These are phyloP conservation scores for Bufo bufo DNA, from an alignment of 2,113 vertebrate genomes.

Conservation along the genomic window DNA sequence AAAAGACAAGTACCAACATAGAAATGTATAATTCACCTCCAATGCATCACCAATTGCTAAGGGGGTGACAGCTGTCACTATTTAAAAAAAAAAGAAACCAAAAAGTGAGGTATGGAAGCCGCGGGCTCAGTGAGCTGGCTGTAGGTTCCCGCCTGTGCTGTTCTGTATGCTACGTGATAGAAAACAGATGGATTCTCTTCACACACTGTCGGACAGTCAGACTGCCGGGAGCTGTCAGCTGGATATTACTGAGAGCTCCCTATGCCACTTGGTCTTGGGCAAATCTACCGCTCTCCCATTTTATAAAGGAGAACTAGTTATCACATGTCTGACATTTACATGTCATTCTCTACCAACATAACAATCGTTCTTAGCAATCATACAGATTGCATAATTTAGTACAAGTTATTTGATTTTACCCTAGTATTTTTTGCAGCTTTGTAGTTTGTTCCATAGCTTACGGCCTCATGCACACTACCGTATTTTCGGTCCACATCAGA, in stretches of 20 bases:
- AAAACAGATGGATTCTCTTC: neutral
- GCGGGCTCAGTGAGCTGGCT: neutral
- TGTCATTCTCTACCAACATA: no score
- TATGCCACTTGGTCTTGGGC: neutral
- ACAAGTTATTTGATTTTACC: no score
- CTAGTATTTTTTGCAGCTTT: no score
- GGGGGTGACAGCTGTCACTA: neutral
- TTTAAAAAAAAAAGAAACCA: neutral
- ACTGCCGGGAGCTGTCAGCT: neutral
- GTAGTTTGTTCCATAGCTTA: no score
- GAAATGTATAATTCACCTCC: neutral
- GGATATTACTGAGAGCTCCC: neutral
- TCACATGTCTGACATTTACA: neutral
- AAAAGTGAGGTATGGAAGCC: neutral
- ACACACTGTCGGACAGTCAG: neutral
- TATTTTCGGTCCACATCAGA: no score
- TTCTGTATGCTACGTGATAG: neutral
- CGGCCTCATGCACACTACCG: no score
- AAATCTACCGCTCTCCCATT: neutral
- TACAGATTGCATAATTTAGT: no score
- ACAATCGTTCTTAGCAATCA: no score
- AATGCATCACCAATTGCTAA: neutral
- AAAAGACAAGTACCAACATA: no score
- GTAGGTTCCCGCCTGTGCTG: neutral
- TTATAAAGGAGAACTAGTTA: neutral